These are phyloP conservation scores for Chiloscyllium punctatum DNA, from an alignment of 2,797 vertebrate species.

Conservation along the genomic window DNA sequence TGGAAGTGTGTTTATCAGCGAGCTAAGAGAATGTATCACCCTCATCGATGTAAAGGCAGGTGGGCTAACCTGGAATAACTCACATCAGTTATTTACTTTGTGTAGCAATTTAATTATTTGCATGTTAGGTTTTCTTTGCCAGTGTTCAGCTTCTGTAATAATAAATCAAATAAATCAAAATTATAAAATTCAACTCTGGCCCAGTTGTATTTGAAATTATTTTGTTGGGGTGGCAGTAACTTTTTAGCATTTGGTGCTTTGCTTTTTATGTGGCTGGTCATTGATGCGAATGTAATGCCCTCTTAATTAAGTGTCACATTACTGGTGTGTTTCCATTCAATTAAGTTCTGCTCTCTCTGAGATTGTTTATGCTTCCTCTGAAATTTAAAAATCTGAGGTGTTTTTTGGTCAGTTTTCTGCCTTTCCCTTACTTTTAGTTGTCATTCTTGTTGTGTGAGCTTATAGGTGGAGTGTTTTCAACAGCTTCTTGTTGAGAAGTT, in stretches of 20 bases:
- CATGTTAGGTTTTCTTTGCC: neutral
- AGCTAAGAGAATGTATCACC: constrained; percentile 61
- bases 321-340: neutral
- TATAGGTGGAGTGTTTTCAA: neutral
- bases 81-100: neutral
- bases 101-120: neutral
- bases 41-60: constrained; percentile 61
- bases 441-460: neutral
- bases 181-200: neutral
- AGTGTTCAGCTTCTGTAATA: neutral
- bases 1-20: constrained; percentile 56
- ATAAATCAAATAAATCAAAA: neutral
- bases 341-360: neutral
- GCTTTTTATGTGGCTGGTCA: neutral
- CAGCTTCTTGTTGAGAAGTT: neutral
- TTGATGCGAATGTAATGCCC: neutral
- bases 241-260: neutral
- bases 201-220: neutral
- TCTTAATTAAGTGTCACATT: neutral
- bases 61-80: constrained; percentile 45
- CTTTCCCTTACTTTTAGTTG: neutral
- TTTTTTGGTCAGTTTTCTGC: neutral
- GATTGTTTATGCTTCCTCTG: neutral
- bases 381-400: neutral
- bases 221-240: neutral